phyloP scores from a whole-genome alignment of 2,113 vertebrate species.

The Hippocampus barbouri region DNA sequence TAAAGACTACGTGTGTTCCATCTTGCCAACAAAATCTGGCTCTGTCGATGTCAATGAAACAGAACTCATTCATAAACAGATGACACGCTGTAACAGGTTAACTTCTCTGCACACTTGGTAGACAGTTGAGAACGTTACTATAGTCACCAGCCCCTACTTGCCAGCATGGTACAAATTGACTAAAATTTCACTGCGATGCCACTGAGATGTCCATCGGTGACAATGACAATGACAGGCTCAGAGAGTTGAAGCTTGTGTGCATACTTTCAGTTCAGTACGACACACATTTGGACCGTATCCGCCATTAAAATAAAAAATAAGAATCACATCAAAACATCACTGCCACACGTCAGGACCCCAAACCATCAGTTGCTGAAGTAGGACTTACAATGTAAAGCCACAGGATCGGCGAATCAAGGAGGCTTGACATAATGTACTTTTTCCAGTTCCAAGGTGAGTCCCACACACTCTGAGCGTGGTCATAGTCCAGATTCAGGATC shows the following conservation, averaged over 20 bases:
- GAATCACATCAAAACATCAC: neutral
- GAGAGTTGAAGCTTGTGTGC: neutral
- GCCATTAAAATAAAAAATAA: neutral
- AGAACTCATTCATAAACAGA: neutral
- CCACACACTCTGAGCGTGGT: slow-evolving; percentile 39
- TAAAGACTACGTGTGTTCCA: too few relatives aligned
- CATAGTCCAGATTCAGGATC: slow-evolving; percentile 73
- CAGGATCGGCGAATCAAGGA: fast-evolving
- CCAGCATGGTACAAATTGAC: neutral
- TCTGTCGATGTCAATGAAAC: neutral
- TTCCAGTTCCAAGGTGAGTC: slow-evolving; percentile 3
- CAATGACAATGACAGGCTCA: neutral
- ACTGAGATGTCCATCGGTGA: too few relatives aligned
- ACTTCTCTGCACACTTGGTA: neutral
- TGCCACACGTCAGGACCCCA: neutral
- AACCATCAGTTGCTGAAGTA: neutral
- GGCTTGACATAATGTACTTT: slow-evolving; percentile 2
- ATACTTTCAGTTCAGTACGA: neutral
- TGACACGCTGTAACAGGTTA: neutral
- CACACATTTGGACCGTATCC: neutral
- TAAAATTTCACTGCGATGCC: neutral
- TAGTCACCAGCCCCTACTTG: neutral
- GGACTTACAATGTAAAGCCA: slow-evolving; percentile 8
- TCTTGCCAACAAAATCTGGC: neutral
- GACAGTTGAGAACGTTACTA: neutral